These are phyloP conservation scores for Tyrannus savana DNA, from an alignment of 2,113 vertebrate genomes.

Conservation along the genomic window DNA sequence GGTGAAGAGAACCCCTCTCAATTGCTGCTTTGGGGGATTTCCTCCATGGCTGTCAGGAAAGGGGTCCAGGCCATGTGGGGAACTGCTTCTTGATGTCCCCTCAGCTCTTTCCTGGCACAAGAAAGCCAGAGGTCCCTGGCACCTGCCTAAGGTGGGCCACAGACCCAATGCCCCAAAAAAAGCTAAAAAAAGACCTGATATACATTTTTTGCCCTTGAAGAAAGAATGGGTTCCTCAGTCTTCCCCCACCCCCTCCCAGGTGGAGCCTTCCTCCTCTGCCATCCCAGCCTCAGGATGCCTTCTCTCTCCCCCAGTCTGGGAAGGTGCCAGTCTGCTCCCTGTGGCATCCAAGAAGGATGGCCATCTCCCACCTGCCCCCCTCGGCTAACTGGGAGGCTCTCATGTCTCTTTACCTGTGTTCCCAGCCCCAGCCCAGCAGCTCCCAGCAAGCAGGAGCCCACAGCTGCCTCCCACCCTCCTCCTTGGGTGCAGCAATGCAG, in stretches of 20 bases:
- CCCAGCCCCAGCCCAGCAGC: not conserved
- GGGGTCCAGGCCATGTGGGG: too few relatives aligned
- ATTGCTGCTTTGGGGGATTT: not conserved
- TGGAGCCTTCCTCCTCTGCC: not conserved
- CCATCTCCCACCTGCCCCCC: not conserved
- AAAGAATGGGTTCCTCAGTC: not conserved
- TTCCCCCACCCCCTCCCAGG: not conserved
- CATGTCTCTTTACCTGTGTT: accelerated
- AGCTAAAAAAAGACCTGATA: not conserved
- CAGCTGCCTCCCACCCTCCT: not conserved
- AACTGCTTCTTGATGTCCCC: not conserved
- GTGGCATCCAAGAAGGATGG: not conserved
- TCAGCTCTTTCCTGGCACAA: not conserved
- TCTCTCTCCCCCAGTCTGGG: not conserved
- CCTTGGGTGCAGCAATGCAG: not conserved
- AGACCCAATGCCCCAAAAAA: not conserved
- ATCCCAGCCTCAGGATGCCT: not conserved
- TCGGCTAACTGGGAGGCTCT: accelerated
- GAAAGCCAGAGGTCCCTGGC: not conserved
- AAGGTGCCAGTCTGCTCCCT: not conserved
- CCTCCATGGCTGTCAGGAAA: not conserved
- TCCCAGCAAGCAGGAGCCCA: not conserved
- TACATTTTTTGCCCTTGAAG: not conserved
- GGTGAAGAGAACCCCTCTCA: not conserved
- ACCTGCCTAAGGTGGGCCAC: not conserved